These are phyloP conservation scores for Talpa occidentalis DNA, from an alignment of 2,113 vertebrate genomes.

Conservation along the genomic window DNA sequence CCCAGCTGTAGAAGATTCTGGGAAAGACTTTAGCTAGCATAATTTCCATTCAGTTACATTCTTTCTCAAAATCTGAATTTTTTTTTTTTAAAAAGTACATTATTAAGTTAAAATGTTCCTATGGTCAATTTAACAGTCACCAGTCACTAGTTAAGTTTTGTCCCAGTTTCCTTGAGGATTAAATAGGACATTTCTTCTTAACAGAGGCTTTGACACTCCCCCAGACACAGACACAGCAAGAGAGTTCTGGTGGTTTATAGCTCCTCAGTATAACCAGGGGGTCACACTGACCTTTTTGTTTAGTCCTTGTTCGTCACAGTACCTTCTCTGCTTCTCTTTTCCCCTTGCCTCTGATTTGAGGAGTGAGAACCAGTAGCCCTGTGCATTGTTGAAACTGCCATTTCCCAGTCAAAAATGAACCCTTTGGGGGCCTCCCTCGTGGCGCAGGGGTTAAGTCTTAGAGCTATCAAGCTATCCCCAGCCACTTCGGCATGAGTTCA, in stretches of 20 bases:
- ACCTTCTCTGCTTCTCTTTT: neutral
- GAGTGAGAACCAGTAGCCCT: neutral
- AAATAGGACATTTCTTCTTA: neutral
- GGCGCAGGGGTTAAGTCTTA: too few relatives aligned
- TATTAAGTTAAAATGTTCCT: neutral
- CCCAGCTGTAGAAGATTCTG: neutral
- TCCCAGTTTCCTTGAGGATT: neutral
- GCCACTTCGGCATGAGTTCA: too few relatives aligned
- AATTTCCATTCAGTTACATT: neutral
- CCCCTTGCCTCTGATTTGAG: neutral
- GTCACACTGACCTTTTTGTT: neutral
- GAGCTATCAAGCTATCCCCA: too few relatives aligned
- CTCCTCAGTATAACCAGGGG: neutral
- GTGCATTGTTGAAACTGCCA: neutral
- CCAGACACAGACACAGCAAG: neutral
- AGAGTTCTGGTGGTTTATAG: neutral
- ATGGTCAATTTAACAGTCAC: neutral
- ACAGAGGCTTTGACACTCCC: neutral
- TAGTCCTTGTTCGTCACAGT: neutral
- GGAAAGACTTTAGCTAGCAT: neutral
- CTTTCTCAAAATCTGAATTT: neutral
- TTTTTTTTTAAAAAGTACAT: neutral
- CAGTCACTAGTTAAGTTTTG: neutral
- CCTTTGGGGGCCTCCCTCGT: neutral
- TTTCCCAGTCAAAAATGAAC: neutral